Conservation (phyloP, 92 coral and sea anemone genomes). For the Palythoa grandis region DNA sequence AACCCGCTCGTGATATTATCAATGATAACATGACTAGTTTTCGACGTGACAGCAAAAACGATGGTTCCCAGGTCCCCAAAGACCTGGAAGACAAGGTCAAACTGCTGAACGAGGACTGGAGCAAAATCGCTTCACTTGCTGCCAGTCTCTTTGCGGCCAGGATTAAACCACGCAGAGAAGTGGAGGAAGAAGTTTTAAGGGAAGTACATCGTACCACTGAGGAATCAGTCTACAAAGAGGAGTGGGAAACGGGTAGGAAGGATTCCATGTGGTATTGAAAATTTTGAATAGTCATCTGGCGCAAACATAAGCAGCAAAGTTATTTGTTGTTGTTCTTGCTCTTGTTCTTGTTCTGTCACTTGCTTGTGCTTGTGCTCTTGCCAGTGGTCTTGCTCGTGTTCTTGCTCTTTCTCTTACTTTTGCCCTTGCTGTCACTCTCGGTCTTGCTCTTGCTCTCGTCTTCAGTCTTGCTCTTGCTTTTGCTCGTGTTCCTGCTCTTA, state of each 20-base stretch:
- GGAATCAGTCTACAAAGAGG: slow-evolving; percentile 49
- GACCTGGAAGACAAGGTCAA: slow-evolving; percentile 85
- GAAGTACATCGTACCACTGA: slow-evolving; percentile 56
- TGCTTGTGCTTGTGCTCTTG: no score
- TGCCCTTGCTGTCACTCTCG: no score
- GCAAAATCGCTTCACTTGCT: slow-evolving; percentile 76
- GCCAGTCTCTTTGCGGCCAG: slow-evolving; percentile 75
- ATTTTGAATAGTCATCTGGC: no score
- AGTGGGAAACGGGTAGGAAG: slow-evolving; percentile 63
- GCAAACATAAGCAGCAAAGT: no score
- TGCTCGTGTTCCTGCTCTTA: no score
- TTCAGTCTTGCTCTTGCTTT: no score
- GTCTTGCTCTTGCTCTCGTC: no score
- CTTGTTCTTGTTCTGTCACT: no score
- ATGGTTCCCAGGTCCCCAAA: slow-evolving; percentile 82
- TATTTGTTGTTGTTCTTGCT: no score
- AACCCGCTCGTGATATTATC: slow-evolving; percentile 81
- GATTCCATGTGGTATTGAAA: neutral
- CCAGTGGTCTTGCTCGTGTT: no score
- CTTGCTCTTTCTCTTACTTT: no score
- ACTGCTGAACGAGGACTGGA: slow-evolving; percentile 88
- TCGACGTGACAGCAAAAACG: slow-evolving; percentile 90
- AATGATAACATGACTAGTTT: slow-evolving; percentile 81
- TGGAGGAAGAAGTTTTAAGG: slow-evolving; percentile 51
- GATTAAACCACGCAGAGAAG: slow-evolving; percentile 47